Conservation (phyloP, 2,888 invertebrate genomes). For the Tridacna crocea region DNA sequence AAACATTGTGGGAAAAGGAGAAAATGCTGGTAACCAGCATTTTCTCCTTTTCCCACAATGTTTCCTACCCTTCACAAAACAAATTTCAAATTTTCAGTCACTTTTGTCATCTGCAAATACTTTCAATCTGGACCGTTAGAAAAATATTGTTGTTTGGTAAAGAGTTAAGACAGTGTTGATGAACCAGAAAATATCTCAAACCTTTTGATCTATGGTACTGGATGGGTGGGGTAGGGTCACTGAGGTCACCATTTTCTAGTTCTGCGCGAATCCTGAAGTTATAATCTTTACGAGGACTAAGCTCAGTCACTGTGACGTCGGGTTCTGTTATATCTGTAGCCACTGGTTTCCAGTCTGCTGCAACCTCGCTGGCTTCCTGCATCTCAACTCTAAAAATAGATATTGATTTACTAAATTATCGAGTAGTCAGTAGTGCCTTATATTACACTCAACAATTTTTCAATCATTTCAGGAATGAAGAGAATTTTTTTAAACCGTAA, state of each 20-base stretch:
- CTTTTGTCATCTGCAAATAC: no score
- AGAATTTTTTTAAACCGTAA: no score
- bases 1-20: background rate
- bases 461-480: no score
- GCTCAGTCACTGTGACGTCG: slow-evolving; percentile 73
- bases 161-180: no score
- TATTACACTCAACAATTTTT: no score
- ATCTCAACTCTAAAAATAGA: slow-evolving; percentile 65
- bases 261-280: slow-evolving; percentile 97
- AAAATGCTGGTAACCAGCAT: background rate
- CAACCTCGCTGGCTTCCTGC: slow-evolving; percentile 61
- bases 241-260: slow-evolving; percentile 93
- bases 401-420: no score
- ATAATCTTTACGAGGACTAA: slow-evolving; percentile 97
- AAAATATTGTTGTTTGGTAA: background rate
- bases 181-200: slow-evolving; percentile 27
- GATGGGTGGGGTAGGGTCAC: slow-evolving; percentile 95
- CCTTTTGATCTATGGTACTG: slow-evolving; percentile 73
- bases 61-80: no score
- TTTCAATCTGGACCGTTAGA: background rate
- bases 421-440: no score
- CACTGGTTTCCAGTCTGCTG: slow-evolving; percentile 73
- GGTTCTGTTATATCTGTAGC: slow-evolving; percentile 71
- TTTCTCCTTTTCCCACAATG: background rate
- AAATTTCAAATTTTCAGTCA: no score